Evolutionary conservation across 2,797 vertebrate species (phyloP), one percentile per base, ranked within the genome.

Genomic region (Eulemur albifrons): DNA sequence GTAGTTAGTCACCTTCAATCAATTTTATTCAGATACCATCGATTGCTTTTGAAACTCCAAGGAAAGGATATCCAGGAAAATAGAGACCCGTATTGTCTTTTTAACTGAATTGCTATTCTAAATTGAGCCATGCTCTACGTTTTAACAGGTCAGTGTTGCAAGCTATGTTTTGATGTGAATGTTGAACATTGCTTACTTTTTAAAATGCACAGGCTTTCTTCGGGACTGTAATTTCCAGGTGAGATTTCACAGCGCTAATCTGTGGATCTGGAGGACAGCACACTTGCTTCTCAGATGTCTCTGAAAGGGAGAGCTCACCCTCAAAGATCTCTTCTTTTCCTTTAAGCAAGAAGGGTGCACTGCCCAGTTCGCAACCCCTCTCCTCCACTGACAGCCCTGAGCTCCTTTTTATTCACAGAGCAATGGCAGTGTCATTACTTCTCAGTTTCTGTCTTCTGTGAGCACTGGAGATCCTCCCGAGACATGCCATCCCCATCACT

Each of bases 371-470:
- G 61, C 84, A 84, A 73, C 96, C 84, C 40, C 40, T 61, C 48
- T 90, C 72, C 43, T 97, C 43, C 67, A 0, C 0, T 88, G 94
- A 92, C 61, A 98, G 86, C 72, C 10, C 1, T 17, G 30, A 73
- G 61, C 94, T 65, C 40, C 85, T 97, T 98, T 96, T 93, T 93
- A 98, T 98, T 97, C 35, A 0, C 95, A 97, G 83, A 89, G 14
- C 79, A n/a, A 63, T 94, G 87, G 77, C 96, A 61, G 21, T 96
- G 96, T 94, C 97, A 95, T 98, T 97, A 96, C 61, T 96, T 97
- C 96, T 97, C 82, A n/a, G 85, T 88, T 98, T 97, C 93, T 97
- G 57, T 93, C 97, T 97, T 97, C 94, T 96, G 88, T 45, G 93
- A 94, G 95, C 79, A 77, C 93, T 83, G 88, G 45, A 43, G 73